Conservation (phyloP, 2,113 vertebrate species). For the Hyperoodon ampullatus region DNA sequence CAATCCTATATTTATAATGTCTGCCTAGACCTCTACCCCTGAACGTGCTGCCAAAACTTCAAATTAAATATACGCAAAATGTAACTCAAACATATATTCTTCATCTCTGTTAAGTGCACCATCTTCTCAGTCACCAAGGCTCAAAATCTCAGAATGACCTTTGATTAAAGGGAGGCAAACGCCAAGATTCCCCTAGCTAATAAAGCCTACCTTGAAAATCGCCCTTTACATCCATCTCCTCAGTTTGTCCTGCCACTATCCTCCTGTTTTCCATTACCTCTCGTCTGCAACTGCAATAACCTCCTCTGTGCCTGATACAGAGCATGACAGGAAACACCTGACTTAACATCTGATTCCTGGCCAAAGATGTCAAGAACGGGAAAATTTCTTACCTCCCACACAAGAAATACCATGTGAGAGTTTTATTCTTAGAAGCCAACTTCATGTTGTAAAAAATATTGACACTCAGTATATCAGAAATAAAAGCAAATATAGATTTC, state of each 20-base stretch:
- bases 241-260: not conserved
- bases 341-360: not conserved
- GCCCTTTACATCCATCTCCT: not conserved
- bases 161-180: not conserved
- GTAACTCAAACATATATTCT: not conserved
- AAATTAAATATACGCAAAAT: constrained; percentile 10
- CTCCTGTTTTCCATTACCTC: not conserved
- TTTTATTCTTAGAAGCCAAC: constrained; percentile 5
- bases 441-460: constrained; percentile 9
- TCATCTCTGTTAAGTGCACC: not conserved
- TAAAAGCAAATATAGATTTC: constrained; percentile 12
- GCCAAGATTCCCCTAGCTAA: not conserved
- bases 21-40: not conserved
- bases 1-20: not conserved
- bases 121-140: not conserved
- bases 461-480: not conserved
- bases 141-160: constrained; percentile 28
- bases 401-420: not conserved
- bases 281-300: not conserved
- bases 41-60: not conserved
- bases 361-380: not conserved
- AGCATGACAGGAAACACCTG: not conserved
- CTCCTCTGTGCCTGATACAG: not conserved
- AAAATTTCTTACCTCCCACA: not conserved
- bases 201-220: not conserved